Base-by-base conservation (phyloP, 2,113 vertebrate genomes). In the Pantherophis guttatus region DNA sequence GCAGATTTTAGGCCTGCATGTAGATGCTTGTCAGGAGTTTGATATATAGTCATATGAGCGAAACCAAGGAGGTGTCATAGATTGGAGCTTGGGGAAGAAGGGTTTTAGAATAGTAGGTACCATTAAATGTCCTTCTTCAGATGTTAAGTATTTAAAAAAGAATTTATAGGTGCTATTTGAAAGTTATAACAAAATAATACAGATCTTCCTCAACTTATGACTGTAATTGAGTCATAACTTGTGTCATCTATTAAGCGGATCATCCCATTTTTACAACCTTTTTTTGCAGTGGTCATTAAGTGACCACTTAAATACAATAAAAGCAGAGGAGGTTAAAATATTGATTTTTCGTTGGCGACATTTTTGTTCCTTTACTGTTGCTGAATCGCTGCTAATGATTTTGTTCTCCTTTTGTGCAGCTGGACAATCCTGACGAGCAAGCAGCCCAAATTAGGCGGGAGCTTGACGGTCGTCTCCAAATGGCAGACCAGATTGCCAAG, bases 401-500 rank as follows among this genome's bases (percentile, higher is more conserved):
- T 90, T 62, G 96, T 93, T 97, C 89, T 97, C 91, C 85, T 96
- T 96, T 95, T 95, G 1, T 94, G 23, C 97, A 99, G 99, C 97
- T 99, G 97, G 99, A 99, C 97, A 99, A 99, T 95, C 99, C 98
- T 23, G 99, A 99, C 86, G 99, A 99, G 93, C 99, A 99, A 96
- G 99, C 99, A 0, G 99, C 99, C 0, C 99, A 99, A 97, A 99
- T 99, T 98, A 98, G 99, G 96, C 97, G 99, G 0, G 99, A 99
- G 93, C 96, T 99, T 95, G 99, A 99, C 3, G 99, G 99, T 94
- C 98, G 99, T 62, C 98, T 99, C 89, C 99, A 99, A 94, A 99
- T 99, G 99, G 99, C 99, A 62, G 99, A 99, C 95, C 99, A 99
- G 96, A 99, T 99, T 89, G 98, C 99, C 59, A 98, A 98, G 98